A percentile compares a stretch with the other conserved stretches of the same genome.
phyloP scores from a whole-genome alignment of 1,140 invertebrate species.

The Atopsyche davidsoni region DNA sequence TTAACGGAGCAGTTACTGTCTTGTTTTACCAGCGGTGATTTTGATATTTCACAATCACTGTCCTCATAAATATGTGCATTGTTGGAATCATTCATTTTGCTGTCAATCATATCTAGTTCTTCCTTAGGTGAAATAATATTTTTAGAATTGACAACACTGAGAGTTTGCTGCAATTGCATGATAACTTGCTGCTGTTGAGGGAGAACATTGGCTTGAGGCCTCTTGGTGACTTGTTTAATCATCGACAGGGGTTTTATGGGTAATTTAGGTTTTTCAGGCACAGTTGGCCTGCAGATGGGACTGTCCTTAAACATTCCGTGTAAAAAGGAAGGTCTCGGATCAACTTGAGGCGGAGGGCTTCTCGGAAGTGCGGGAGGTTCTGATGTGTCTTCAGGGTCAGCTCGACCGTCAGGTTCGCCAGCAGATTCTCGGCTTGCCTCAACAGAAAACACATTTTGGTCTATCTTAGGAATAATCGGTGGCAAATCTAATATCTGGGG shows the following conservation, averaged over 20 bases:
- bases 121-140: slow-evolving; percentile 27
- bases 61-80: slow-evolving; percentile 14
- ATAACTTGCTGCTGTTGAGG: slow-evolving; percentile 44
- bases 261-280: slow-evolving; percentile 58
- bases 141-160: slow-evolving; percentile 27
- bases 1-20: slow-evolving; percentile 48
- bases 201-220: slow-evolving; percentile 30
- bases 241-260: slow-evolving; percentile 53
- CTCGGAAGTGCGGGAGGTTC: slow-evolving; percentile 62
- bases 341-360: slow-evolving; percentile 52
- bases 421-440: slow-evolving; percentile 66
- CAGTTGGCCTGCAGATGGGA: slow-evolving; percentile 39
- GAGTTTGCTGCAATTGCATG: slow-evolving; percentile 45
- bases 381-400: slow-evolving; percentile 62
- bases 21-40: slow-evolving; percentile 47
- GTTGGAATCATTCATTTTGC: slow-evolving; percentile 8
- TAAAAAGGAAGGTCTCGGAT: slow-evolving; percentile 64
- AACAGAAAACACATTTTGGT: slow-evolving; percentile 44
- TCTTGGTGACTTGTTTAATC: slow-evolving; percentile 40
- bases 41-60: slow-evolving; percentile 29
- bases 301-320: slow-evolving; percentile 53
- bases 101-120: slow-evolving; percentile 16
- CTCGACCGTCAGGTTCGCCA: slow-evolving; percentile 73
- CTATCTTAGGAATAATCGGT: slow-evolving; percentile 40
- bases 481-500: slow-evolving; percentile 46